Conservation (phyloP, 2,113 vertebrate genomes). For the Bos javanicus region DNA sequence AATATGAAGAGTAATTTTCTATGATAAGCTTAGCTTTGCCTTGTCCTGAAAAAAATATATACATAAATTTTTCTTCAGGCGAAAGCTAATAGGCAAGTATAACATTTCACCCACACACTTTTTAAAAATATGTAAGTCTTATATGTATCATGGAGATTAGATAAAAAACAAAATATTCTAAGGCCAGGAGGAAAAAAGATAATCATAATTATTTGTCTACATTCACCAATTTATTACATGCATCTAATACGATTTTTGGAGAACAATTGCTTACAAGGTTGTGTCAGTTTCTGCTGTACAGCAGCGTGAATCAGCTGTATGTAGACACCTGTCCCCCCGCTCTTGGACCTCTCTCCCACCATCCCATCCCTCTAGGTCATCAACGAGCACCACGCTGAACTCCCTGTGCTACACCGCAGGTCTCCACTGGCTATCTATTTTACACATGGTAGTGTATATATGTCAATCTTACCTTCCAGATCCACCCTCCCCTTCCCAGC, state of each 20-base stretch:
- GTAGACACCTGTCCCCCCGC: neutral
- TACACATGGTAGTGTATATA: neutral
- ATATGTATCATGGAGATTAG: neutral
- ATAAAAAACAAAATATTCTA: neutral
- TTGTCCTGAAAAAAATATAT: neutral
- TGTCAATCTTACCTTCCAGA: neutral
- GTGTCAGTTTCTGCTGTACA: neutral
- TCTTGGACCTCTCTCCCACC: neutral
- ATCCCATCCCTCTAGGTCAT: rapidly evolving
- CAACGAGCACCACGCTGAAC: neutral
- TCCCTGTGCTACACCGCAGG: rapidly evolving
- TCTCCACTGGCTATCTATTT: neutral
- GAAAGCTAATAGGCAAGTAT: neutral
- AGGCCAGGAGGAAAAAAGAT: neutral
- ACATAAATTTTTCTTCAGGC: neutral
- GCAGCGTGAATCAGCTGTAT: neutral
- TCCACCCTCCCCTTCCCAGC: neutral
- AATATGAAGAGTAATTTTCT: neutral
- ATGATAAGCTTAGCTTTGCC: neutral
- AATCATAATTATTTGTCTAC: neutral
- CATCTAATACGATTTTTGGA: neutral
- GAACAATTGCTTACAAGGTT: neutral
- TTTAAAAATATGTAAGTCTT: neutral
- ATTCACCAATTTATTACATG: neutral
- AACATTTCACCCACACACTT: neutral